Base-by-base conservation (phyloP, 1,140 invertebrate species). In the Globodera rostochiensis region DNA sequence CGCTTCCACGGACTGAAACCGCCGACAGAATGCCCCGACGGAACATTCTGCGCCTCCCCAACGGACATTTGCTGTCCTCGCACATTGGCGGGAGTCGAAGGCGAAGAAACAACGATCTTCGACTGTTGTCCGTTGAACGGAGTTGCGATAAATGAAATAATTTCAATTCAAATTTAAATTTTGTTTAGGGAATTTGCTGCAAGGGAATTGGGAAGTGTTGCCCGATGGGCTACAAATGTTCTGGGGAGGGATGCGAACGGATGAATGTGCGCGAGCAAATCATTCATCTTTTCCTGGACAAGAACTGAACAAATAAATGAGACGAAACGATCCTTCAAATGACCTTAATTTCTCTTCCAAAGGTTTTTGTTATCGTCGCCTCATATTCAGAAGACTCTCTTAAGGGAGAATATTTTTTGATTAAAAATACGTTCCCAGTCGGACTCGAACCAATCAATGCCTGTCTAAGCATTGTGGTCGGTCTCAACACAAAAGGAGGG, bases 41-140 rank as follows among this genome's bases (percentile, higher is more conserved):
- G 60, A 11, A 64, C 77, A 7, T 50, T 70, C 49, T 78, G 77
- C 21, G 11, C 45, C 50, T 78, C 77, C 3, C 3, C 6, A 13
- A 46, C 19, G 6, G 77, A 78, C 70, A 70, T 70, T 64, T 78
- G 77, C 60, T 78, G 77, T 36, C 36, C 77, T 13, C 77, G n/a
- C 50, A 7, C 66, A n/a, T 6, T 49, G 19, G 13, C 11, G 57
- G 19, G 13, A 0, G 19, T 6, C 19, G 46, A 76, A 64, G 36
- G 46, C 45, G 25, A 47, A 36, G 6, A 19, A 25, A 66, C 47
- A 19, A 8, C 66, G 66, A 50, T 7, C 7, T 78, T 45, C 70
- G 64, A 70, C 50, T 78, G 77, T 70, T 78, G 77, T 47, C 60
- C 77, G 21, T 0, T 70, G 25, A 78, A 15, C 6, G 47, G 69